phyloP scores from a whole-genome alignment of 2,113 vertebrate genomes.

The Xiphorhynchus elegans region DNA sequence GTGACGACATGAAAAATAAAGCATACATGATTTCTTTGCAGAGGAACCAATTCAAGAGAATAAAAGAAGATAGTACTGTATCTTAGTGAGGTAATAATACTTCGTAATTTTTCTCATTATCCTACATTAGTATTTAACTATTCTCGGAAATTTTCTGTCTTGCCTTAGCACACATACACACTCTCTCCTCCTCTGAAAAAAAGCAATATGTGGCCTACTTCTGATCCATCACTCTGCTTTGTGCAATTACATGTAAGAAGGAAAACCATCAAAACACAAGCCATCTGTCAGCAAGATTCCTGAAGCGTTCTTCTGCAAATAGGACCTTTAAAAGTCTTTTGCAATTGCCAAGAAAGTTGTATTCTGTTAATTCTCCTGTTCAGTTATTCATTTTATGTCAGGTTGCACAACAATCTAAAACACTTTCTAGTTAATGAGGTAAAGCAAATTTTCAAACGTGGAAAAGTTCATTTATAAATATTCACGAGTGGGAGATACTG shows the following conservation, averaged over 20 bases:
- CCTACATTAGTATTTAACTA: neutral
- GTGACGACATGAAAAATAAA: neutral
- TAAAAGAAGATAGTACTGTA: neutral
- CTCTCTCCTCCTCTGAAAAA: neutral
- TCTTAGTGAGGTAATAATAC: neutral
- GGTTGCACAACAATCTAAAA: neutral
- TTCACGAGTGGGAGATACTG: neutral
- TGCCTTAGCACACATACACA: accelerated
- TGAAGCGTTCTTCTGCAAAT: neutral
- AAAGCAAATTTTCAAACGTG: neutral
- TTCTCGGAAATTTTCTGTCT: neutral
- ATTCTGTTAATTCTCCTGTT: neutral
- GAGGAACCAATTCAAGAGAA: neutral
- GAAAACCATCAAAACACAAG: neutral
- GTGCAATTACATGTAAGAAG: neutral
- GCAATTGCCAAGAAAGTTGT: neutral
- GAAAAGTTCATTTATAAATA: neutral
- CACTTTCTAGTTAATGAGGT: neutral
- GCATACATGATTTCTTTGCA: neutral
- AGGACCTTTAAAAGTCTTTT: neutral
- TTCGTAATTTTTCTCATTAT: neutral
- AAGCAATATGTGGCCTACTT: neutral
- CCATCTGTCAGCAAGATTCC: neutral
- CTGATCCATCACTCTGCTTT: neutral
- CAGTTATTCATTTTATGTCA: neutral